phyloP scores from a whole-genome alignment of 2,888 invertebrate genomes.

The Allygus modestus region DNA sequence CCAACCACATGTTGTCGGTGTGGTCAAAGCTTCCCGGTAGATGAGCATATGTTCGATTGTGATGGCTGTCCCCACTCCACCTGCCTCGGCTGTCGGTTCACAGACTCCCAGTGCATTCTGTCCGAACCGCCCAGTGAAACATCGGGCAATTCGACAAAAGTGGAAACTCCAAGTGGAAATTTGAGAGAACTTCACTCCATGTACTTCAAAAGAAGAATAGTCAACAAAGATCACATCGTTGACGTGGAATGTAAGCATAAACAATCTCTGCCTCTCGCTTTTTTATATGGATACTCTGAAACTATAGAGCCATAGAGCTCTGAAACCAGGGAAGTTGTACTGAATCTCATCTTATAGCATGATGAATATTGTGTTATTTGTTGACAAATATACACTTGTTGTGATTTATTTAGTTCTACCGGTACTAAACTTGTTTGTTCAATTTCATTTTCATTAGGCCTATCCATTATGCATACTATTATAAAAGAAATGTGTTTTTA shows the following conservation, averaged over 20 bases:
- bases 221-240: conserved; percentile 40
- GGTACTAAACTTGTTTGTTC: too few species aligned
- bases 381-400: background rate
- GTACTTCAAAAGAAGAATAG: background rate
- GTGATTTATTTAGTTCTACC: too few species aligned
- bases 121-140: background rate
- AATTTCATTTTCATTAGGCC: too few species aligned
- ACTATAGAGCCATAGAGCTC: background rate
- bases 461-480: too few species aligned
- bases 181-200: background rate
- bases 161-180: background rate
- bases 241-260: conserved; percentile 46
- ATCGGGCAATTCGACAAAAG: background rate
- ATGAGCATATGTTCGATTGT: conserved; percentile 28
- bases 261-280: background rate
- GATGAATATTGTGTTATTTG: background rate
- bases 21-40: background rate
- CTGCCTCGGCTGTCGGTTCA: conserved; percentile 39
- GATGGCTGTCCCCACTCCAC: conserved; percentile 33
- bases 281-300: background rate
- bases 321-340: background rate
- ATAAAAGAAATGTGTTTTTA: too few species aligned
- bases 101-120: conserved; percentile 18
- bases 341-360: background rate
- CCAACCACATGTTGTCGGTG: conserved; percentile 13